Percentiles rank a stretch among this genome's conserved stretches.
Evolutionary conservation across 1,140 invertebrate species (phyloP).

Genomic region (Panagrolaimus sp.): DNA sequence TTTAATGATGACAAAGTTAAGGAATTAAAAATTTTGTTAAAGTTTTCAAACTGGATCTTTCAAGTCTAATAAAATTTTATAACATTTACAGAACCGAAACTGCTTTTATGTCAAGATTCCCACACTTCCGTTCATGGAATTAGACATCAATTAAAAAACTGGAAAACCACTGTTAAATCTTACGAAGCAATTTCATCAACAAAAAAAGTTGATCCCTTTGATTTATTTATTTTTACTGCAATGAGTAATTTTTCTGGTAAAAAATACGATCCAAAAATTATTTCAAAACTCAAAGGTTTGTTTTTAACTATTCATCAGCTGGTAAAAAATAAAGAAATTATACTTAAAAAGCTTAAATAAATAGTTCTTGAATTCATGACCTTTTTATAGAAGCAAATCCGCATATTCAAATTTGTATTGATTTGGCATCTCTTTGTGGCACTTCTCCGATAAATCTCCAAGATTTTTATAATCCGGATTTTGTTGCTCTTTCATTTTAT

Average conservation of each 20-base stretch:
- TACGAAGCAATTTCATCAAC: background rate
- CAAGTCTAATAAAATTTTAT: background rate
- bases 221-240: constrained; percentile 65
- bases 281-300: constrained; percentile 65
- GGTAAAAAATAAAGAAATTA: constrained; percentile 20
- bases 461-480: constrained; percentile 71
- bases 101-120: background rate
- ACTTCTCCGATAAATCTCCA: constrained; percentile 75
- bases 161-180: background rate
- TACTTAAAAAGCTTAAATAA: constrained; percentile 27
- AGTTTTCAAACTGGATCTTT: no score
- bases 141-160: background rate
- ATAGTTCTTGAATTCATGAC: constrained; percentile 43
- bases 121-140: constrained; percentile 9
- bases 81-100: background rate
- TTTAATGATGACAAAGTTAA: no score
- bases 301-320: constrained; percentile 60
- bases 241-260: constrained; percentile 89
- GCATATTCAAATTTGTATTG: constrained; percentile 76
- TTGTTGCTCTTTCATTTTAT: constrained; percentile 87
- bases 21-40: no score
- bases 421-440: constrained; percentile 77
- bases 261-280: constrained; percentile 77
- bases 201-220: background rate
- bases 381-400: constrained; percentile 44